Evolutionary conservation across 2,113 vertebrate genomes (phyloP), one percentile per base, ranked within the genome.

Genomic region (Phaethon lepturus): DNA sequence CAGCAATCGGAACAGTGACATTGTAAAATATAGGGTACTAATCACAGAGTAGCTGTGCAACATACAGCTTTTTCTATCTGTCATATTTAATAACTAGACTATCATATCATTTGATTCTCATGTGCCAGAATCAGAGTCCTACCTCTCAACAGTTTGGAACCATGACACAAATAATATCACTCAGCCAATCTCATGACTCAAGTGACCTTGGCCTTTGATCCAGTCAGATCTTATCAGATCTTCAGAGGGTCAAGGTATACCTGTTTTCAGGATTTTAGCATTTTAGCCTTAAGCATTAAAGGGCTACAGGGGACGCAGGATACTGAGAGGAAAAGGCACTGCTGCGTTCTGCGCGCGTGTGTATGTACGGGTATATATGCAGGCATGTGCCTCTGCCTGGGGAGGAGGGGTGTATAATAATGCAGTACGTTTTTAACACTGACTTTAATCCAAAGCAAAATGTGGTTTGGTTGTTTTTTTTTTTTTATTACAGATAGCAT

Each of bases 151-250:
- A 66, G 75, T 96, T 95, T 97, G 93, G 95, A 97, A 92, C 93
- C 59, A 44, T 96, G 95, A 96, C 98, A 98, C 96, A 97, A 97
- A 97, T 98, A 97, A 97, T 98, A 98, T 98, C 96, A 96, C 88
- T 94, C 86, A 86, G 89, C 59, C 97, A 93, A 73, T 91, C 80
- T 88, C 63, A 59, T 77, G 88, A 92, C 82, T 77, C 75, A 45
- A 68, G 88, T 95, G 95, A 97, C 97, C 82, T 71, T 93, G 91
- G 90, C 96, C 97, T 96, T 96, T 95, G 92, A 97, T 91, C 93
- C 55, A 90, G 55, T 93, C 85, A 89, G 84, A 91, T 96, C 86
- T 93, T 96, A 97, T 98, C 93, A 92, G 24, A 82, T 95, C 90
- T 93, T 97, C 88, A 74, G 90, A 89, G 79, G 82, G 90, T 95